A percentile compares a stretch with the other conserved stretches of the same genome.
phyloP scores from a whole-genome alignment of 2,113 vertebrate species.

The Bubo scandiacus region DNA sequence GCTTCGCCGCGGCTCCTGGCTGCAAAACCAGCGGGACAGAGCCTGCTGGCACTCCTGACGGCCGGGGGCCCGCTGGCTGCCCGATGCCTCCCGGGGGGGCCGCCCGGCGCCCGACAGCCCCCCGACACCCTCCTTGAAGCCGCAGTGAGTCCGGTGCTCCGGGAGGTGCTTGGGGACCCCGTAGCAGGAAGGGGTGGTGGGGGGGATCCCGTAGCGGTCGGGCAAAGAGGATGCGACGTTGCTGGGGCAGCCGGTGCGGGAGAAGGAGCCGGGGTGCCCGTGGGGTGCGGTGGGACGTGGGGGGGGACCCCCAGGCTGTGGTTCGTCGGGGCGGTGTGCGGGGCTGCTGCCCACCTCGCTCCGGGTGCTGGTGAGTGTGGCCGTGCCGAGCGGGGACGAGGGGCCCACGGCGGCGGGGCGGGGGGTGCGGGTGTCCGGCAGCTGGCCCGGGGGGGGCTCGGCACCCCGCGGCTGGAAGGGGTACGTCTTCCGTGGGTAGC shows the following conservation, averaged over 20 bases:
- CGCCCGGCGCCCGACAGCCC: conserved; percentile 4
- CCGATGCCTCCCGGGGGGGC: conserved; percentile 56
- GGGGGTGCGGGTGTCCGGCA: conserved; percentile 77
- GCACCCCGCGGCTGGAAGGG: conserved; percentile 60
- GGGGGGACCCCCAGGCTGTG: conserved; percentile 79
- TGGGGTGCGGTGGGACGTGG: conserved; percentile 66
- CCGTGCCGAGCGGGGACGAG: conserved; percentile 74
- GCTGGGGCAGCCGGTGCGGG: conserved; percentile 63
- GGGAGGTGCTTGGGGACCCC: conserved; percentile 69
- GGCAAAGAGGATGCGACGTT: not conserved
- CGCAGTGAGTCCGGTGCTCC: conserved; percentile 58
- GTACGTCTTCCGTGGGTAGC: conserved; percentile 85
- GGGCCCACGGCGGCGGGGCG: conserved; percentile 64
- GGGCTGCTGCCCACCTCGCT: conserved; percentile 68
- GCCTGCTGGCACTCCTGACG: conserved; percentile 85
- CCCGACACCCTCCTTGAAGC: conserved; percentile 18
- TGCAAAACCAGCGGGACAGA: conserved; percentile 90
- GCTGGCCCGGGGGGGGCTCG: conserved; percentile 7
- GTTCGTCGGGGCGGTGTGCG: conserved; percentile 76
- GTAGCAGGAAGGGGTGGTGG: conserved; percentile 61
- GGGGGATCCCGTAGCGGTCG: conserved; percentile 39
- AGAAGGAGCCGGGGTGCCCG: conserved; percentile 74
- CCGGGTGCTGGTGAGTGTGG: conserved; percentile 57
- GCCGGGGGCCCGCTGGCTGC: conserved; percentile 65
- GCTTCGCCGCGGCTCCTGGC: conserved; percentile 78